Evolutionary conservation across 1,140 invertebrate species (phyloP).

Genomic region (Monomorium pharaonis): DNA sequence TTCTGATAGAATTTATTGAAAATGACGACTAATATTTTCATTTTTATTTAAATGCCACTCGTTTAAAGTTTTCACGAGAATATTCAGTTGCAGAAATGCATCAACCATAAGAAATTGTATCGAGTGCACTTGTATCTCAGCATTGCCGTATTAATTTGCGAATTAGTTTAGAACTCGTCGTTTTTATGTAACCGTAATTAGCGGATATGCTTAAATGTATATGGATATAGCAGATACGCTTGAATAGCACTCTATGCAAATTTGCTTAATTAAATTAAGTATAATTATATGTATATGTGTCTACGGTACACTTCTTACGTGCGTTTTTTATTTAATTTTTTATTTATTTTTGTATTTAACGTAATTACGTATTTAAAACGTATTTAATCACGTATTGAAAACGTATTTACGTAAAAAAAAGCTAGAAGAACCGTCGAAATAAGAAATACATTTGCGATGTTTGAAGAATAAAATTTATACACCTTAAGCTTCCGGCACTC

Average conservation of each 20-base stretch:
- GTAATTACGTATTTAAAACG: no score
- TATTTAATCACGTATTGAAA: no score
- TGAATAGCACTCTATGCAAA: not conserved
- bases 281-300: not conserved
- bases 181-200: slow-evolving; percentile 43
- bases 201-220: not conserved
- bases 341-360: no score
- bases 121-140: not conserved
- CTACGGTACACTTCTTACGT: no score
- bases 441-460: not conserved
- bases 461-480: not conserved
- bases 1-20: not conserved
- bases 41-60: not conserved
- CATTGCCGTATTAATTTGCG: slow-evolving; percentile 11
- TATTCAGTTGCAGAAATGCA: not conserved
- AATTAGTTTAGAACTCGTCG: slow-evolving; percentile 39
- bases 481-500: not conserved
- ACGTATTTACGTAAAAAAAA: not conserved
- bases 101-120: not conserved
- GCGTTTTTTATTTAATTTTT: no score
- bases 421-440: not conserved
- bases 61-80: not conserved
- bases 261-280: slow-evolving; percentile 13
- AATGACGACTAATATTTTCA: not conserved
- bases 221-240: no score